Percentiles rank a stretch among this genome's conserved stretches.
Evolutionary conservation across 2,113 vertebrate genomes (phyloP).

Genomic region (Lampris megalopsis): DNA sequence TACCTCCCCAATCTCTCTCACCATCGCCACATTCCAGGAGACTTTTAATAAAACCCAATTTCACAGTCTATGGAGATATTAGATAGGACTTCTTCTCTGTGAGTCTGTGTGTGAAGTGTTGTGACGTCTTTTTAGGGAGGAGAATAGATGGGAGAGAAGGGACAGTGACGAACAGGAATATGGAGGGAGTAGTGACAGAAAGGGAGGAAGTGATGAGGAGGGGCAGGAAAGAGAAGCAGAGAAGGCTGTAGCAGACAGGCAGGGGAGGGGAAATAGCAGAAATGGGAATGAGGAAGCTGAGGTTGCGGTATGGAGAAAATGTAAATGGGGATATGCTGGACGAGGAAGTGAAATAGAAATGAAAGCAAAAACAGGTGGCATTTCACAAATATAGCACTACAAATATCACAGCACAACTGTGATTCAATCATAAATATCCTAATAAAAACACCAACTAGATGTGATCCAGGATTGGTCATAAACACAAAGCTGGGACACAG

Average conservation of each 20-base stretch:
- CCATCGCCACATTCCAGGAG: not conserved
- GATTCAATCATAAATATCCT: no score
- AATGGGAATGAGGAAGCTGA: not conserved
- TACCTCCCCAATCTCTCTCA: constrained; percentile 37
- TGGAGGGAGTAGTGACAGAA: no score
- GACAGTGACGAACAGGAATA: no score
- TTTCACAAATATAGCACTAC: no score
- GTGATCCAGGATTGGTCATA: no score
- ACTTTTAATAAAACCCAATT: constrained; percentile 54
- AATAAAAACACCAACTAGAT: no score
- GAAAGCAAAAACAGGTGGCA: no score
- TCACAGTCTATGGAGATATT: constrained; percentile 46
- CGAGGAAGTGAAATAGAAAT: not conserved
- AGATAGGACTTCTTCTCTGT: not conserved
- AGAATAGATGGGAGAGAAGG: no score
- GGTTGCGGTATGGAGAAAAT: not conserved
- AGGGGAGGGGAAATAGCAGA: not conserved
- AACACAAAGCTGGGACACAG: no score
- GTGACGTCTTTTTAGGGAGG: no score
- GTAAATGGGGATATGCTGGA: not conserved
- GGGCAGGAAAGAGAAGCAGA: constrained; percentile 6
- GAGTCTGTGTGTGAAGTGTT: constrained; percentile 25
- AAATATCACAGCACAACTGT: no score
- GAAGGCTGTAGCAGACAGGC: constrained; percentile 3
- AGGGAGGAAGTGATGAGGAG: not conserved